Base-by-base conservation (phyloP, 35 echinoderm and acorn worm species). In the Lytechinus pictus region DNA sequence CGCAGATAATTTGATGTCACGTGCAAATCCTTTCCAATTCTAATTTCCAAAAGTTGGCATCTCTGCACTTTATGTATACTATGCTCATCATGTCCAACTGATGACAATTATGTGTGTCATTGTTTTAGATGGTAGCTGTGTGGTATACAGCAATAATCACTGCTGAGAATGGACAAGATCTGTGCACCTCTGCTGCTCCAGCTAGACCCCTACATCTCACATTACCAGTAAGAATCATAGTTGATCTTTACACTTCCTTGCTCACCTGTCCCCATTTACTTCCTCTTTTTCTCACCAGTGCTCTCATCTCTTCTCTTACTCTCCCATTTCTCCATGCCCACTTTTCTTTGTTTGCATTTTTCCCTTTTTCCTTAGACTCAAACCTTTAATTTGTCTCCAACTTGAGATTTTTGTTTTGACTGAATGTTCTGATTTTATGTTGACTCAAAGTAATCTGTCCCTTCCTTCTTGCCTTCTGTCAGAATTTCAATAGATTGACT, bases 201-300 rank as follows among this genome's bases (percentile, higher is more conserved):
- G 54, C 29, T 16, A 54, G 92, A 93, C 92, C 92, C 21, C 92
- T 93, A 8, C 92, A 93, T 57, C 52, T 93, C 54, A 93, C 52
- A 6, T 27, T 93, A 54, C 92, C 52, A 9, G 92, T 93, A 57
- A 93, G n/a, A 57, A 93, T 10, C 88, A 79, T 24, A 79, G 66
- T 5, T 5, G 8, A n/a, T 79, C 19, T 79, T 0, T 16, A 79
- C 19, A 24, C 21, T 79, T 14, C 21, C 16, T 79, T 21, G 9
- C 14, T 71, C 61, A 4, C 61, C 61, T 3, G 16, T 24, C 19
- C 61, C 1, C 11, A 21, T 24, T 21, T 16, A 12, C 11, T 66
- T 16, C 60, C 60, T 19, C 11, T 71, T 6, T 71, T 4, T 6
- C 16, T 58, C 5, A 58, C 56, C 33, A 58, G 13, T 58, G 56